A percentile compares a stretch with the other conserved stretches of the same genome.
Conservation (phyloP, 2,888 invertebrate species). For the Uropetala carovei region DNA sequence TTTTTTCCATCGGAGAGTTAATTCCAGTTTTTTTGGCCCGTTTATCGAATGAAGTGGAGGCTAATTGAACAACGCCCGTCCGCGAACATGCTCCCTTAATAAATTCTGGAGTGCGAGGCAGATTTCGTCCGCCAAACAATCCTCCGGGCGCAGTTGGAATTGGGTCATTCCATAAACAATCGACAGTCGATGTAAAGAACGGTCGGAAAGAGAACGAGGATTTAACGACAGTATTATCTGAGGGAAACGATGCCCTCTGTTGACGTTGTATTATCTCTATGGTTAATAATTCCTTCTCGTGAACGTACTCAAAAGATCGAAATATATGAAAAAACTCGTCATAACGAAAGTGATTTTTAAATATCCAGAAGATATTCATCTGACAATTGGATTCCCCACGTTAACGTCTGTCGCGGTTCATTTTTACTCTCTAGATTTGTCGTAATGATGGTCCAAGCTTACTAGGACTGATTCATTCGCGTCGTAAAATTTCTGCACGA, state of each 20-base stretch:
- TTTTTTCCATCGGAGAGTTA: background rate
- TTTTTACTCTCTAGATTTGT: no score
- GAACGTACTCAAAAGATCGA: background rate
- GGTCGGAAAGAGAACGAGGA: background rate
- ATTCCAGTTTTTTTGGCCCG: background rate
- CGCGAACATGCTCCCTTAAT: background rate
- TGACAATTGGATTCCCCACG: background rate
- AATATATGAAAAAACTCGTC: background rate
- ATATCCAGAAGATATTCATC: background rate
- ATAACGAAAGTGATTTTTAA: background rate
- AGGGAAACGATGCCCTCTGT: background rate
- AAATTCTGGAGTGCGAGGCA: background rate
- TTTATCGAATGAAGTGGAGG: background rate
- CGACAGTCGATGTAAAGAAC: constrained; percentile 40
- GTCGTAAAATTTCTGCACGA: no score
- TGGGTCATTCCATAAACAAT: constrained; percentile 49
- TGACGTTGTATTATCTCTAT: background rate
- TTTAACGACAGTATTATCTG: background rate
- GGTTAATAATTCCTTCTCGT: background rate
- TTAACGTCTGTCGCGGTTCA: no score
- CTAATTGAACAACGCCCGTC: background rate
- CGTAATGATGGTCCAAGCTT: no score
- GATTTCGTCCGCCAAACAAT: background rate
- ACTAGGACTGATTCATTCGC: no score
- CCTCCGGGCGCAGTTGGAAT: background rate